phyloP scores from a whole-genome alignment of 1,140 invertebrate species.

The Magallana angulata region DNA sequence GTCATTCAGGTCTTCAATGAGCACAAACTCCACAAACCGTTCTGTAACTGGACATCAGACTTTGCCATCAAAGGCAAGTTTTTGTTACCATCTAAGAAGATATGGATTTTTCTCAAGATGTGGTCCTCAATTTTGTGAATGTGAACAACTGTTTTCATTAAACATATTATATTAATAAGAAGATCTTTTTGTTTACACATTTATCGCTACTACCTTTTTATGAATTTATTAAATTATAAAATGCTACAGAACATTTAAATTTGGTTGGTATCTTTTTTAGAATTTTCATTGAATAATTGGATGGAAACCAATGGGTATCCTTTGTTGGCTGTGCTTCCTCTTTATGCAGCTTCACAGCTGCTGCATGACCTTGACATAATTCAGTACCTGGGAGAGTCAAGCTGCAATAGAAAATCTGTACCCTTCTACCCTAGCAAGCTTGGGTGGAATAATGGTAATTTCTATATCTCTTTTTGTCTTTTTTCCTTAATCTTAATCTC shows the following conservation, averaged over 20 bases:
- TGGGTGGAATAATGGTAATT: slow-evolving; percentile 56
- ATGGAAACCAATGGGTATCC: slow-evolving; percentile 25
- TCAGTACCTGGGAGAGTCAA: slow-evolving; percentile 39
- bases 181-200: no score
- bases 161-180: no score
- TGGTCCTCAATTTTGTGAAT: no score
- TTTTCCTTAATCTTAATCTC: no score
- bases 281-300: slow-evolving; percentile 48
- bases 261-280: neutral
- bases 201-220: no score
- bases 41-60: slow-evolving; percentile 39
- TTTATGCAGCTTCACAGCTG: slow-evolving; percentile 46
- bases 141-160: no score
- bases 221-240: no score
- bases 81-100: neutral
- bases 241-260: no score
- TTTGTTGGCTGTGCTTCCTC: neutral
- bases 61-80: slow-evolving; percentile 41
- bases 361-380: slow-evolving; percentile 54
- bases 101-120: no score
- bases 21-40: slow-evolving; percentile 31
- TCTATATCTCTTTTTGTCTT: no score
- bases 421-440: slow-evolving; percentile 48
- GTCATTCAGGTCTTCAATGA: slow-evolving; percentile 20
- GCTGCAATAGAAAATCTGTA: slow-evolving; percentile 43